These are phyloP conservation scores for Agrilus mali DNA, from an alignment of 2,888 invertebrate species.

Conservation along the genomic window DNA sequence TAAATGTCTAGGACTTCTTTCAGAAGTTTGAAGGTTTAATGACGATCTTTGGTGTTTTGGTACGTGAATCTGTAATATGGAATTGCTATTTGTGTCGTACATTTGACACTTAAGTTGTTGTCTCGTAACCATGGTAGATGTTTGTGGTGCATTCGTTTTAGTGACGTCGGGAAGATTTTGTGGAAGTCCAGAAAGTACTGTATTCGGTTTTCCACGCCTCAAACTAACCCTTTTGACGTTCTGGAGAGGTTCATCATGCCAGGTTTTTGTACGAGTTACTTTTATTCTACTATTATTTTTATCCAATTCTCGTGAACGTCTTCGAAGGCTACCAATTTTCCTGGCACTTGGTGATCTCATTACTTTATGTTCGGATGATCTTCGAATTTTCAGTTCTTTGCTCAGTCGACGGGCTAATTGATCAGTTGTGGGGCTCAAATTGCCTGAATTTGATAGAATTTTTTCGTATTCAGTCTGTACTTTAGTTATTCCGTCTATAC, in stretches of 20 bases:
- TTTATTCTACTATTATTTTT: conserved; percentile 34
- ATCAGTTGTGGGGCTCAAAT: conserved; percentile 52
- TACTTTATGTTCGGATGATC: conserved; percentile 54
- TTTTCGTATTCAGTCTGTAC: conserved; percentile 64
- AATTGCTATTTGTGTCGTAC: too few species aligned
- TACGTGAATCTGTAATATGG: too few species aligned
- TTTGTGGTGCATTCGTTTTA: neutral
- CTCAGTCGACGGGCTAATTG: conserved; percentile 58
- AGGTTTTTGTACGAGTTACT: conserved; percentile 49
- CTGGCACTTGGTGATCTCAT: conserved; percentile 70
- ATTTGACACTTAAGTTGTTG: neutral
- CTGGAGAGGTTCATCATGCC: conserved; percentile 37
- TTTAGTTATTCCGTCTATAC: conserved; percentile 39
- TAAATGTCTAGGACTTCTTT: too few species aligned
- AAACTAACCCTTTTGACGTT: conserved; percentile 38
- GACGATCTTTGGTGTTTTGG: too few species aligned
- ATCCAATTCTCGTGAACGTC: conserved; percentile 51
- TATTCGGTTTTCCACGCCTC: conserved; percentile 40
- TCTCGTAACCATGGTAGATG: neutral
- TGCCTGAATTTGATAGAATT: conserved; percentile 56
- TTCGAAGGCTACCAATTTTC: conserved; percentile 63
- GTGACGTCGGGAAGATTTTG: neutral
- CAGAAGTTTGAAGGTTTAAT: too few species aligned
- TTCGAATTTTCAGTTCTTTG: conserved; percentile 60
- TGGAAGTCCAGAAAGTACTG: conserved; percentile 29